Conservation (phyloP, 1,140 invertebrate genomes). For the Campoletis sonorensis region DNA sequence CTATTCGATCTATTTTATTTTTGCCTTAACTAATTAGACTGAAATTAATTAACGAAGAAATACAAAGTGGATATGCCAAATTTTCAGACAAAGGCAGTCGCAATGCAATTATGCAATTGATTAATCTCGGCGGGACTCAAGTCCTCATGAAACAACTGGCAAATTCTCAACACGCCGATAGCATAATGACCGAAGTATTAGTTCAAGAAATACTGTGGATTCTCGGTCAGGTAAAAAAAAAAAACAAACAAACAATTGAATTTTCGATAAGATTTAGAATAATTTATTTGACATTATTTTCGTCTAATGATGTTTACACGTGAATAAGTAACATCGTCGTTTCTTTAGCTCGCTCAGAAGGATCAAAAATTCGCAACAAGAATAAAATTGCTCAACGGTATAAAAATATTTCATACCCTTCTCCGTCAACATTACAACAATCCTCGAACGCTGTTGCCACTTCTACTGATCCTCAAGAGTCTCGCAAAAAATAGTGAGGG, state of each 20-base stretch:
- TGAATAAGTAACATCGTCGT: constrained; percentile 32
- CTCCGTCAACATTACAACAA: constrained; percentile 80
- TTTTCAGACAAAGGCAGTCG: constrained; percentile 69
- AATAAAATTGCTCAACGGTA: constrained; percentile 78
- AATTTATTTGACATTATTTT: no score
- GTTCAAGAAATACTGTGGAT: constrained; percentile 75
- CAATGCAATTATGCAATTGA: constrained; percentile 71
- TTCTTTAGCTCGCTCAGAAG: constrained; percentile 75
- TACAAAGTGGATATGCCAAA: constrained; percentile 1
- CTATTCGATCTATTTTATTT: constrained; percentile 22
- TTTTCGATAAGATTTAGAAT: background rate
- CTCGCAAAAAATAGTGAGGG: constrained; percentile 80
- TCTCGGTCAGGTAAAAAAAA: constrained; percentile 69
- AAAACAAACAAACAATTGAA: no score
- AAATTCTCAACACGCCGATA: constrained; percentile 69
- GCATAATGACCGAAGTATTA: constrained; percentile 69
- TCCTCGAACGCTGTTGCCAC: constrained; percentile 78
- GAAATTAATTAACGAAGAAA: background rate
- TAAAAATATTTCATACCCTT: constrained; percentile 80
- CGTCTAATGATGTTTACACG: background rate
- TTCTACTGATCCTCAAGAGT: constrained; percentile 81
- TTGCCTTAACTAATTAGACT: background rate
- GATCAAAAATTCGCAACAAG: constrained; percentile 81
- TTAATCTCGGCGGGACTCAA: constrained; percentile 73
- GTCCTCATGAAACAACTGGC: constrained; percentile 73